These are phyloP conservation scores for Epinotia nisella DNA, from an alignment of 2,888 invertebrate genomes.

Conservation along the genomic window DNA sequence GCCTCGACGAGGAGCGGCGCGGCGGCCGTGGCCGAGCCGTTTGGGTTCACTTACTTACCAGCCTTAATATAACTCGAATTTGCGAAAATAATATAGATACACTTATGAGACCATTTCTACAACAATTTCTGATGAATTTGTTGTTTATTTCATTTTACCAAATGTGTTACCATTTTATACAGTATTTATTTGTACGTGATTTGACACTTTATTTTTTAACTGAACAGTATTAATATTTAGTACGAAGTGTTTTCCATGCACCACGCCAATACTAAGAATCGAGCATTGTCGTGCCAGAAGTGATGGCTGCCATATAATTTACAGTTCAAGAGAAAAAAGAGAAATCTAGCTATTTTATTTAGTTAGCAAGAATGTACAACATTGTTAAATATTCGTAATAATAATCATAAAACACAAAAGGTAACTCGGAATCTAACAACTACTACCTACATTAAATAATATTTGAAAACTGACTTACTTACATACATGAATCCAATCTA, in stretches of 20 bases:
- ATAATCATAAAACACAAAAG: neutral
- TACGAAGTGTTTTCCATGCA: slow-evolving; percentile 54
- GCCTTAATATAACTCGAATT: neutral
- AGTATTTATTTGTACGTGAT: slow-evolving; percentile 55
- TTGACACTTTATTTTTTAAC: slow-evolving; percentile 55
- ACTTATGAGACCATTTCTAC: slow-evolving; percentile 11
- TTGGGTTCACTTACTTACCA: neutral
- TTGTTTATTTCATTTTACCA: slow-evolving; percentile 62
- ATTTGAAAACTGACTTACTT: neutral
- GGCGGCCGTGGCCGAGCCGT: neutral
- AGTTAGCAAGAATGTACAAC: neutral
- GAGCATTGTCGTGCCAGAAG: slow-evolving; percentile 28
- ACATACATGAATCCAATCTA: neutral
- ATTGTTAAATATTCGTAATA: neutral
- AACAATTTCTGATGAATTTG: slow-evolving; percentile 57
- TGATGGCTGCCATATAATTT: slow-evolving; percentile 7
- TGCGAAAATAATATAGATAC: neutral
- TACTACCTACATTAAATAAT: neutral
- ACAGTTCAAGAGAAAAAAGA: slow-evolving; percentile 1
- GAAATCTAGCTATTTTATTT: neutral
- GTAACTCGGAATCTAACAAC: neutral
- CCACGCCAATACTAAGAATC: slow-evolving; percentile 58
- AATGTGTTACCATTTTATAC: slow-evolving; percentile 66
- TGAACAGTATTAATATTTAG: slow-evolving; percentile 67
- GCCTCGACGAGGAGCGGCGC: no score